Conservation (phyloP, 2,797 vertebrate genomes). For the Lerista edwardsae region DNA sequence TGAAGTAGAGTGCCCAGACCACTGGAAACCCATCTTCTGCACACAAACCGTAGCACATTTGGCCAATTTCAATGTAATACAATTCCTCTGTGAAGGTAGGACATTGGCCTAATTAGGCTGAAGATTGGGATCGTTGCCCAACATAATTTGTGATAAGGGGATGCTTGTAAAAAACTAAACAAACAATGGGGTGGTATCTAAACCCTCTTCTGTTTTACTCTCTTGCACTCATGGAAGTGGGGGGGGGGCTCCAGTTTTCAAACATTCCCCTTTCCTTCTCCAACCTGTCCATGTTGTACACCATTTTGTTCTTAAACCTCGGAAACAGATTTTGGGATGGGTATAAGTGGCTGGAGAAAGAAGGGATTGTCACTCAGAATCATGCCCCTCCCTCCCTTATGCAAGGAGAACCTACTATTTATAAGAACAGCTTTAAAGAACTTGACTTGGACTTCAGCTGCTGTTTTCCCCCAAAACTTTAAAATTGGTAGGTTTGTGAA, state of each 20-base stretch:
- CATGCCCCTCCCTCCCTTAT: no score
- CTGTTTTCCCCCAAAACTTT: background rate
- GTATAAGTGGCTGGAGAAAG: no score
- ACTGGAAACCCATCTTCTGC: background rate
- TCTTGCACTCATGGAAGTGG: no score
- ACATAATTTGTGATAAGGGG: background rate
- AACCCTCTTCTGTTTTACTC: no score
- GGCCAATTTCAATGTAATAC: no score
- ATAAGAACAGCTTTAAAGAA: background rate
- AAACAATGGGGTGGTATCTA: no score
- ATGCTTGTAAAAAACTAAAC: no score
- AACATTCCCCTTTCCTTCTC: no score
- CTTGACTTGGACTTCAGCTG: background rate
- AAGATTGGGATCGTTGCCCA: background rate
- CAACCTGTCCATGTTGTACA: background rate
- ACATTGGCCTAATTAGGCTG: background rate
- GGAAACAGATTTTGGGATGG: background rate
- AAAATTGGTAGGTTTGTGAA: background rate
- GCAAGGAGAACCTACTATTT: no score
- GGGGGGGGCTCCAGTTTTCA: no score
- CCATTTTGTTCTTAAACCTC: background rate
- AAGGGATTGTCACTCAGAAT: no score
- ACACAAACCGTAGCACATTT: background rate
- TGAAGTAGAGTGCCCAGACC: background rate
- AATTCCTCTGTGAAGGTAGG: background rate